Evolutionary conservation across 2,797 vertebrate genomes (phyloP).

Genomic region (Tragopan temminckii): DNA sequence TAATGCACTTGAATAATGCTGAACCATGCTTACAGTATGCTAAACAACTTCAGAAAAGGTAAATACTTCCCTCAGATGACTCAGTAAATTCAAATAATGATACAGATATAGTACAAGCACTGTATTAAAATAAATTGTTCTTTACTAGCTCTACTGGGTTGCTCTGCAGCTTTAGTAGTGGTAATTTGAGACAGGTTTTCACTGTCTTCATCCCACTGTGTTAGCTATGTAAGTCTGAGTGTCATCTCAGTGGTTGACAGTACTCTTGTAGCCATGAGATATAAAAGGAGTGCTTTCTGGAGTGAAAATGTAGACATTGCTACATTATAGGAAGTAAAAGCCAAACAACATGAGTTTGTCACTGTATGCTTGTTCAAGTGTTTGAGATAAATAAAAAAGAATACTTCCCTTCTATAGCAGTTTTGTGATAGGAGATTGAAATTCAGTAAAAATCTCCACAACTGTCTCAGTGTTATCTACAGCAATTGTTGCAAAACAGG

Average conservation of each 20-base stretch:
- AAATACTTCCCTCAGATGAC: background rate
- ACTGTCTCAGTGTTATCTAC: background rate
- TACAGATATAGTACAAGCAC: background rate
- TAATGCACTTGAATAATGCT: background rate
- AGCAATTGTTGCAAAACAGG: background rate
- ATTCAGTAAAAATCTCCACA: background rate
- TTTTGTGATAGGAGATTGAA: background rate
- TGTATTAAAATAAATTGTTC: background rate
- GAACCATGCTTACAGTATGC: background rate
- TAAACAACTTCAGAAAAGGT: background rate
- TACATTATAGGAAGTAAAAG: background rate
- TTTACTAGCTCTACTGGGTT: background rate
- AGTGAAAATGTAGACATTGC: background rate
- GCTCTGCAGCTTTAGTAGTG: background rate
- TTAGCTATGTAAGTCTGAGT: background rate
- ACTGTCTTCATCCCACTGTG: background rate
- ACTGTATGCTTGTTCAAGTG: background rate
- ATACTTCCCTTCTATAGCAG: background rate
- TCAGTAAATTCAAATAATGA: background rate
- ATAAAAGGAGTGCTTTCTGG: background rate
- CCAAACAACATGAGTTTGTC: background rate
- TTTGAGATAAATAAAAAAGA: background rate
- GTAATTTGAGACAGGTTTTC: background rate
- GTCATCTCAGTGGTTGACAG: background rate
- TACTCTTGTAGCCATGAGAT: background rate